Percentiles rank a stretch among this genome's conserved stretches.
Evolutionary conservation across 2,113 vertebrate species (phyloP).

Genomic region (Uropsilus gracilis): DNA sequence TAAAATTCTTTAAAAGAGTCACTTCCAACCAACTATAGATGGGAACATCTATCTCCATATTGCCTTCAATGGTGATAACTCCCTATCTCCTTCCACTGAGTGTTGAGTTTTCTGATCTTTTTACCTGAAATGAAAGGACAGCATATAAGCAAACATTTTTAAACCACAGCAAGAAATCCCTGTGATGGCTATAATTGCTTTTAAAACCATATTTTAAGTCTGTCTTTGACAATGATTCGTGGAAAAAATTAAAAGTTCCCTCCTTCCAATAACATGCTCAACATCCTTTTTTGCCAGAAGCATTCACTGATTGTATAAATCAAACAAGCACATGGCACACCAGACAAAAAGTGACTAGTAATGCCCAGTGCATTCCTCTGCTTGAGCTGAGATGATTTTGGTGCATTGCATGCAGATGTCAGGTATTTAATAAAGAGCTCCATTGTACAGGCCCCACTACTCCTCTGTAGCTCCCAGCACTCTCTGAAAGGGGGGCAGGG

Average conservation of each 20-base stretch:
- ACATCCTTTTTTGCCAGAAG: slow-evolving; percentile 86
- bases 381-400: slow-evolving; percentile 85
- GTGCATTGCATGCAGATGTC: slow-evolving; percentile 93
- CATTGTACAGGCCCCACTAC: slow-evolving; percentile 88
- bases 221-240: slow-evolving; percentile 83
- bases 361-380: slow-evolving; percentile 89
- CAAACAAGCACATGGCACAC: slow-evolving; percentile 85
- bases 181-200: neutral
- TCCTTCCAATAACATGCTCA: slow-evolving; percentile 82
- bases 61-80: no score
- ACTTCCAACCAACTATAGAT: neutral
- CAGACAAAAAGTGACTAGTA: slow-evolving; percentile 86
- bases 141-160: neutral
- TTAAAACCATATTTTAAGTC: slow-evolving; percentile 70
- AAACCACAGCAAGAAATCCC: slow-evolving; percentile 68
- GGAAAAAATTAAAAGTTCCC: slow-evolving; percentile 78
- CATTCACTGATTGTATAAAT: slow-evolving; percentile 90
- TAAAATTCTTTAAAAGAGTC: slow-evolving; percentile 46
- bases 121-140: neutral
- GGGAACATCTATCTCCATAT: neutral
- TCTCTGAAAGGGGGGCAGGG: slow-evolving; percentile 81
- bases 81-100: neutral
- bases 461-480: slow-evolving; percentile 85
- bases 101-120: slow-evolving; percentile 51
- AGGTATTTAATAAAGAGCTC: slow-evolving; percentile 93